Evolutionary conservation across 2,888 invertebrate genomes (phyloP).

Genomic region (Caenorhabditis angaria): DNA sequence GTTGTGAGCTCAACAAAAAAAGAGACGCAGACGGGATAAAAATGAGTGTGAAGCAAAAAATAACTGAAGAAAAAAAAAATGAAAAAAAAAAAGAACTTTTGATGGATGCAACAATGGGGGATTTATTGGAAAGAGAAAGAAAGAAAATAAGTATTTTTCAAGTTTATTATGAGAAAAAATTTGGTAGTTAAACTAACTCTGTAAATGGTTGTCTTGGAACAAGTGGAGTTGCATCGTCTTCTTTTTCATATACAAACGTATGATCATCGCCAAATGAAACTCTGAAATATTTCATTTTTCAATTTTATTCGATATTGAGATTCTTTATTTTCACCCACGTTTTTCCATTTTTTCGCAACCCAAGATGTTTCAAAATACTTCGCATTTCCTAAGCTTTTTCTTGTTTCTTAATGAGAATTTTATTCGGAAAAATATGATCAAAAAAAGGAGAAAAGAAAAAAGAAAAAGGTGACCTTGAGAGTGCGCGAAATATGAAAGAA

Average conservation of each 20-base stretch:
- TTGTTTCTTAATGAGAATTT: background rate
- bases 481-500: conserved; percentile 15
- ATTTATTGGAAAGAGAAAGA: no score
- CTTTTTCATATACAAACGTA: conserved; percentile 49
- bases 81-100: background rate
- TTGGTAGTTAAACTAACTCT: conserved; percentile 43
- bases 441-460: background rate
- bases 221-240: conserved; percentile 41
- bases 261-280: conserved; percentile 48
- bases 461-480: background rate
- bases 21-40: conserved; percentile 1
- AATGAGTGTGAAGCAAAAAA: conserved; percentile 11
- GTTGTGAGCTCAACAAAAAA: background rate
- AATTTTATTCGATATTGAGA: background rate
- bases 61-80: background rate
- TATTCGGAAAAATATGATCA: background rate
- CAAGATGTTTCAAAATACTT: conserved; percentile 35
- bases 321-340: conserved; percentile 15
- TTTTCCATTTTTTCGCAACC: conserved; percentile 20
- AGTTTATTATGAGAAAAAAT: background rate
- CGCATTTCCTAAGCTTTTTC: conserved; percentile 14
- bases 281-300: conserved; percentile 20
- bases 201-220: conserved; percentile 38
- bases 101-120: background rate
- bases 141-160: no score